A percentile compares a stretch with the other conserved stretches of the same genome.
Conservation (phyloP, 2,888 invertebrate species). For the Sussaba pulchella region DNA sequence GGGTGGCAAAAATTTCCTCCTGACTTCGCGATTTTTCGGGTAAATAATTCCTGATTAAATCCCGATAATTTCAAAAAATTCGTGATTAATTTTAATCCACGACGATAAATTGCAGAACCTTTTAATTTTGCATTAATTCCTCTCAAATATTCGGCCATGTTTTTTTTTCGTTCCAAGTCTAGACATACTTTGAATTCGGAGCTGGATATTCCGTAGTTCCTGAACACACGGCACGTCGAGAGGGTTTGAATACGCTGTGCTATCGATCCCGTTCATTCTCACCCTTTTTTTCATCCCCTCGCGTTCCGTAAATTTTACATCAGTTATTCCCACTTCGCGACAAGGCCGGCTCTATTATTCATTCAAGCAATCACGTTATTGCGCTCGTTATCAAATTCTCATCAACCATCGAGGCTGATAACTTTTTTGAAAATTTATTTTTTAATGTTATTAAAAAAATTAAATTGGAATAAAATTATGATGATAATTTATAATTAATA, state of each 20-base stretch:
- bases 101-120: no score
- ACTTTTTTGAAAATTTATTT: no score
- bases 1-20: background rate
- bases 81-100: background rate
- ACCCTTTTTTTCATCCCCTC: background rate
- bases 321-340: background rate
- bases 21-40: background rate
- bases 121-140: no score
- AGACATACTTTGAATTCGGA: background rate
- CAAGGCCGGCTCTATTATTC: background rate
- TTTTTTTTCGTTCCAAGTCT: background rate
- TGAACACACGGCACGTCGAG: no score
- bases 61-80: background rate
- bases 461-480: no score
- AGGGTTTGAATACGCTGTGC: background rate
- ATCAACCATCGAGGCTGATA: background rate
- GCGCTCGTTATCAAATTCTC: background rate
- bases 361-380: conserved; percentile 8
- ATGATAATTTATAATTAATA: no score
- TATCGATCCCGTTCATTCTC: conserved; percentile 2
- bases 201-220: background rate
- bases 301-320: background rate
- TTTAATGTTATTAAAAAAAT: no score
- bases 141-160: background rate
- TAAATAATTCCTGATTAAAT: background rate